Evolutionary conservation across 2,888 invertebrate genomes (phyloP).

Genomic region (Uloborus plumipes): DNA sequence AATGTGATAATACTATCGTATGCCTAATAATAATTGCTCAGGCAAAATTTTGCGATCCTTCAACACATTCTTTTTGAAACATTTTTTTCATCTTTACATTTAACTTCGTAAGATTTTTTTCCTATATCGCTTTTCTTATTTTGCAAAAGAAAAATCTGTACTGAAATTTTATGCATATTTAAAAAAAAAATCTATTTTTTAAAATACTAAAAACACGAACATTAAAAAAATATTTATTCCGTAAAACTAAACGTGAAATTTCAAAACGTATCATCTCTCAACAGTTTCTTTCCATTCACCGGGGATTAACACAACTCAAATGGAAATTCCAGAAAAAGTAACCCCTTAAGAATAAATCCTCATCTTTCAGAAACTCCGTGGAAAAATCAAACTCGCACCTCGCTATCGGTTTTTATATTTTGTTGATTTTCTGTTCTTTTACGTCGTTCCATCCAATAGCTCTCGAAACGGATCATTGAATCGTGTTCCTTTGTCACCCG

Average conservation of each 20-base stretch:
- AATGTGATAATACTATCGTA: no score
- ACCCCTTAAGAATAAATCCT: slow-evolving; percentile 40
- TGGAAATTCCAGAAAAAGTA: slow-evolving; percentile 12
- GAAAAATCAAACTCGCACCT: slow-evolving; percentile 48
- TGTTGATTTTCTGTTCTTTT: slow-evolving; percentile 15
- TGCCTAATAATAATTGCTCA: no score
- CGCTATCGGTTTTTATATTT: slow-evolving; percentile 16
- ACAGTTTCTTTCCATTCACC: background rate
- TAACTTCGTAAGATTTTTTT: no score
- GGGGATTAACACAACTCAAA: slow-evolving; percentile 23
- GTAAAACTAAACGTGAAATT: background rate
- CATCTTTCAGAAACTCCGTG: slow-evolving; percentile 26
- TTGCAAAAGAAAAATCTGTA: no score
- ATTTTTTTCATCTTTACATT: no score
- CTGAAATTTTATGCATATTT: no score
- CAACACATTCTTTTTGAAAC: no score
- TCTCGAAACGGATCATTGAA: slow-evolving; percentile 44
- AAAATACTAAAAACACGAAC: no score
- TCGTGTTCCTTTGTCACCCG: slow-evolving; percentile 31
- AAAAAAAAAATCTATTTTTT: no score
- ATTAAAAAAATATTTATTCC: no score
- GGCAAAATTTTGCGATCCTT: no score
- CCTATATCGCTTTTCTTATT: no score
- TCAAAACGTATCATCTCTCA: background rate
- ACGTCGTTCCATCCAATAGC: slow-evolving; percentile 35